A percentile compares a stretch with the other conserved stretches of the same genome.
Conservation (phyloP, 2,888 invertebrate species). For the Lasioglossum morio region DNA sequence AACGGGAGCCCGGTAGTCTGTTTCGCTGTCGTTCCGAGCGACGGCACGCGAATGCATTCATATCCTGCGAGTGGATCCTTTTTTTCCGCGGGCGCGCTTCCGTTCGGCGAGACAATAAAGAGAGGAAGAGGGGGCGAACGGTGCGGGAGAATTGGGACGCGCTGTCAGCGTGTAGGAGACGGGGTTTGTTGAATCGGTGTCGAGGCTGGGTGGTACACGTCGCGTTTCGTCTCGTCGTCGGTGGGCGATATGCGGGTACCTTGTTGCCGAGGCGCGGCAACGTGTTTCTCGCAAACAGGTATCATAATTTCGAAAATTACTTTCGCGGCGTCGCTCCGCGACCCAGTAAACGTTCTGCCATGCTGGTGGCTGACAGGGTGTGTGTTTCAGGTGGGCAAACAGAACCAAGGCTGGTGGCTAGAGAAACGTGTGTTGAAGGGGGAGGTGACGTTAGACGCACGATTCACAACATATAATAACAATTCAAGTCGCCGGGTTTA, state of each 20-base stretch:
- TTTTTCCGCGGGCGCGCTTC: background rate
- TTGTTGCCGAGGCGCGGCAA: background rate
- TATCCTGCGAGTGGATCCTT: background rate
- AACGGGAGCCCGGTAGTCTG: background rate
- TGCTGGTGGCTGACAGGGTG: background rate
- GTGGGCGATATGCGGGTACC: background rate
- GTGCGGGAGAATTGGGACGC: background rate
- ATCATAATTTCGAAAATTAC: constrained; percentile 21
- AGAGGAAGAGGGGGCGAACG: background rate
- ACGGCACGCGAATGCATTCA: background rate
- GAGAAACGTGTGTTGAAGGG: background rate
- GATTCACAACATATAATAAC: constrained; percentile 4
- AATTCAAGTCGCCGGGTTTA: constrained; percentile 14
- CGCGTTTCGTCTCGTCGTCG: background rate
- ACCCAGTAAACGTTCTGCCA: background rate
- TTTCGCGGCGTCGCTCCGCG: background rate
- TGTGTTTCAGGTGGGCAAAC: background rate
- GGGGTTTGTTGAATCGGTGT: background rate
- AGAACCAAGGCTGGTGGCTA: background rate
- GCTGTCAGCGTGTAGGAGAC: background rate
- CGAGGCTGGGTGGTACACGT: background rate
- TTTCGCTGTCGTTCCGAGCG: background rate
- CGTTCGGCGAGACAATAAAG: background rate
- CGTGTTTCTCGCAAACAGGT: background rate
- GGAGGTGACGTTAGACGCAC: background rate